Percentiles rank a stretch among this genome's conserved stretches.
Conservation (phyloP, 2,888 invertebrate genomes). For the Drosophila nr. medialis region DNA sequence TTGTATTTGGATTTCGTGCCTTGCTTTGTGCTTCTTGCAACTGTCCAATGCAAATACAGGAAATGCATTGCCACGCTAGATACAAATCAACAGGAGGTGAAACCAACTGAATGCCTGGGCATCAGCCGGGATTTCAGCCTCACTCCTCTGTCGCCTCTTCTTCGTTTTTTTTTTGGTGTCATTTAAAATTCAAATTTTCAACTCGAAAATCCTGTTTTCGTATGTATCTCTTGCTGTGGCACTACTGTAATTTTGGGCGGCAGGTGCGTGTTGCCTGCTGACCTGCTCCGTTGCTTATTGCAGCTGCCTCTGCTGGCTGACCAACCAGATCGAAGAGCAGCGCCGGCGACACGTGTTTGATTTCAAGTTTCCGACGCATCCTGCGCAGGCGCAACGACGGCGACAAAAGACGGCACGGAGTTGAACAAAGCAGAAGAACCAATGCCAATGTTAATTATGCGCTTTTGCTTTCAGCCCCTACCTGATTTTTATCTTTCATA, state of each 20-base stretch:
- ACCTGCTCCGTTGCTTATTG: slow-evolving; percentile 24
- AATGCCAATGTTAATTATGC: slow-evolving; percentile 69
- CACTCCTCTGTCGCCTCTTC: neutral
- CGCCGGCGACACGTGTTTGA: slow-evolving; percentile 74
- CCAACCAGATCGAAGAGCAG: slow-evolving; percentile 66
- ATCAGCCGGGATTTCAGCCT: slow-evolving; percentile 22
- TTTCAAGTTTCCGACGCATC: slow-evolving; percentile 74
- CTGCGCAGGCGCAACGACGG: slow-evolving; percentile 62
- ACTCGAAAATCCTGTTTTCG: slow-evolving; percentile 69
- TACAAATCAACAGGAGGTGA: slow-evolving; percentile 35
- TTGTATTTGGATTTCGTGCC: neutral
- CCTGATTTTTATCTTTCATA: slow-evolving; percentile 72
- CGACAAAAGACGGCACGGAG: slow-evolving; percentile 17
- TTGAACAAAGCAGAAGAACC: slow-evolving; percentile 34
- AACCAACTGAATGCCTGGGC: slow-evolving; percentile 2
- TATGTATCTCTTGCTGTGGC: slow-evolving; percentile 28
- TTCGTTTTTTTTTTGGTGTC: slow-evolving; percentile 22
- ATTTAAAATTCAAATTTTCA: slow-evolving; percentile 68
- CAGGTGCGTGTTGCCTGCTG: slow-evolving; percentile 56
- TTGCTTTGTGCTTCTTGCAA: slow-evolving; percentile 5
- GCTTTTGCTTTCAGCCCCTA: slow-evolving; percentile 55
- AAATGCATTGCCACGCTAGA: slow-evolving; percentile 57
- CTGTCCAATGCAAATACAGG: slow-evolving; percentile 39
- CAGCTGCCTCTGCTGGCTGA: slow-evolving; percentile 57
- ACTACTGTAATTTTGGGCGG: slow-evolving; percentile 71